Evolutionary conservation across 2,888 invertebrate species (phyloP), one percentile per base, ranked within the genome.

Genomic region (Erebia aethiops): DNA sequence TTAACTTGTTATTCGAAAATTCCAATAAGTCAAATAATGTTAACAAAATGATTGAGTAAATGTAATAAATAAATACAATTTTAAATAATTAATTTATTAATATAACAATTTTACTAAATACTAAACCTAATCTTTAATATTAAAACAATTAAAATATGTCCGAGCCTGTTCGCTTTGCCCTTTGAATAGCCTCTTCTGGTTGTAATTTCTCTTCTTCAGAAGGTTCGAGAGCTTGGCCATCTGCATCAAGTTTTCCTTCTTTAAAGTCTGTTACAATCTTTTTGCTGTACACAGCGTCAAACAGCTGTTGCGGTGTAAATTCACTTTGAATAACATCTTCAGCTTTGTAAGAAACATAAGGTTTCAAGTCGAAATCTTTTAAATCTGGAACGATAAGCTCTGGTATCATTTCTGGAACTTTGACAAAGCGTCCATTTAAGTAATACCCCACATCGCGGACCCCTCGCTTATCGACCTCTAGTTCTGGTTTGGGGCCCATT

Each of bases 311-410:
- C 0, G 98, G 94, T 0, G 98, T 98, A 79, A 98, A 98, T 87
- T 97, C 96, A 1, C 95, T 94, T 84, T 98, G 97, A 13, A 94
- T 87, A 0, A 98, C 95, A 71, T 97, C 96, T 3, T 95, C 94
- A 0, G 95, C 94, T 86, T 95, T 95, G 86, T 99, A 99, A 0
- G 98, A 97, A 0, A 99, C 99, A 81, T 99, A 99, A 0, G 99
- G 98, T 87, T 98, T 98, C 21, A 99, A 89, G 89, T 96, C 91
- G 82, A 96, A 99, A 77, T 94, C 95, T 75, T 94, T 95, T 35
- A 99, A 89, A 86, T 98, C 96, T 0, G 99, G 99, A 2, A 99
- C 99, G 70, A 99, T 95, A 16, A 99, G 85, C 84, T 99, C 97
- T 0, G 99, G 98, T 75, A 98, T 95, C 96, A 96, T 98, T 94